Conservation (phyloP, 2,113 vertebrate genomes). For the Burhinus oedicnemus region DNA sequence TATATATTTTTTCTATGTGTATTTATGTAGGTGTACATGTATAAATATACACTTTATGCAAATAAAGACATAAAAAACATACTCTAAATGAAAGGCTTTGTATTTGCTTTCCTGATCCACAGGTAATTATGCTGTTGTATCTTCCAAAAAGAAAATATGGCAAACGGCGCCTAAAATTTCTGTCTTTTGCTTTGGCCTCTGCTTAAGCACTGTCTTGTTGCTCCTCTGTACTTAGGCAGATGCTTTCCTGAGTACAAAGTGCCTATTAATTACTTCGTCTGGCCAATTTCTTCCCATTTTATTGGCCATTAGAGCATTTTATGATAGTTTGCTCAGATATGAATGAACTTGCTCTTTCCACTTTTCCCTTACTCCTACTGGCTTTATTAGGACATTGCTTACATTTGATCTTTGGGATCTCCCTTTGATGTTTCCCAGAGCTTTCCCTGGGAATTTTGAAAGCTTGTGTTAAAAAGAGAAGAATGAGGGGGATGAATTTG, state of each 20-base stretch:
- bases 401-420: neutral
- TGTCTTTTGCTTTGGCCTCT: neutral
- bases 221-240: neutral
- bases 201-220: neutral
- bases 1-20: neutral
- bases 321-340: neutral
- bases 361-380: neutral
- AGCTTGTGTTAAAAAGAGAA: neutral
- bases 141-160: neutral
- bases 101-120: neutral
- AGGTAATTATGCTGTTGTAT: neutral
- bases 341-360: neutral
- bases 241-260: neutral
- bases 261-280: neutral
- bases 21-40: neutral
- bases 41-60: neutral
- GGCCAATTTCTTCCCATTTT: neutral
- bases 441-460: neutral
- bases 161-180: neutral
- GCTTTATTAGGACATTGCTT: neutral
- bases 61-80: neutral
- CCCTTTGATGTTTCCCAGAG: neutral
- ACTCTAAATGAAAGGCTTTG: neutral
- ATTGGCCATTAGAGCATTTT: neutral
- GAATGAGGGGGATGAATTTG: neutral